phyloP scores from a whole-genome alignment of 2,888 invertebrate species.

The Drosophila maculinotata region DNA sequence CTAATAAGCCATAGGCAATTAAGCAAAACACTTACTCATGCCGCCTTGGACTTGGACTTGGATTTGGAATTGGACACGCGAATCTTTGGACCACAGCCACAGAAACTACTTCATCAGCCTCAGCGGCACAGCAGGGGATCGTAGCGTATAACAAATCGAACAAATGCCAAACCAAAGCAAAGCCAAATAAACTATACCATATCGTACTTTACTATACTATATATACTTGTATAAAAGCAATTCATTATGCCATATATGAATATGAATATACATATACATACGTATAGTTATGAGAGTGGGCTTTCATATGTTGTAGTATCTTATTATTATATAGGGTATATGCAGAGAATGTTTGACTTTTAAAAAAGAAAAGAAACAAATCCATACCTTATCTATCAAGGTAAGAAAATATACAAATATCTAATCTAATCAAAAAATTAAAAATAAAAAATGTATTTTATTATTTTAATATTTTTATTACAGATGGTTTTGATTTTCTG shows the following conservation, averaged over 20 bases:
- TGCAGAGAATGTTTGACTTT: too few species aligned
- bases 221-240: constrained; percentile 60
- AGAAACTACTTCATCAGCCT: constrained; percentile 73
- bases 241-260: constrained; percentile 74
- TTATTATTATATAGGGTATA: constrained; percentile 3
- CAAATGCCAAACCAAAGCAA: constrained; percentile 38
- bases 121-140: constrained; percentile 65
- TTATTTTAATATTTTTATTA: neutral
- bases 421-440: too few species aligned
- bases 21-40: constrained; percentile 82
- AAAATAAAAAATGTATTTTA: too few species aligned
- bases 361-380: too few species aligned
- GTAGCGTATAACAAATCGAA: constrained; percentile 19
- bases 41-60: constrained; percentile 48
- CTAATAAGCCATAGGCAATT: constrained; percentile 81
- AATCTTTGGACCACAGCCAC: constrained; percentile 36
- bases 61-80: constrained; percentile 57
- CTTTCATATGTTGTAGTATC: neutral
- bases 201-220: constrained; percentile 17
- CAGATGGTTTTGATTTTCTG: neutral
- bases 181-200: constrained; percentile 20
- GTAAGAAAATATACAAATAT: too few species aligned
- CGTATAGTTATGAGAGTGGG: constrained; percentile 31
- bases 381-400: too few species aligned
- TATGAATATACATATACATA: constrained; percentile 55